A percentile compares a stretch with the other conserved stretches of the same genome.
Evolutionary conservation across 2,797 vertebrate species (phyloP).

Genomic region (Megalops cyprinoides): DNA sequence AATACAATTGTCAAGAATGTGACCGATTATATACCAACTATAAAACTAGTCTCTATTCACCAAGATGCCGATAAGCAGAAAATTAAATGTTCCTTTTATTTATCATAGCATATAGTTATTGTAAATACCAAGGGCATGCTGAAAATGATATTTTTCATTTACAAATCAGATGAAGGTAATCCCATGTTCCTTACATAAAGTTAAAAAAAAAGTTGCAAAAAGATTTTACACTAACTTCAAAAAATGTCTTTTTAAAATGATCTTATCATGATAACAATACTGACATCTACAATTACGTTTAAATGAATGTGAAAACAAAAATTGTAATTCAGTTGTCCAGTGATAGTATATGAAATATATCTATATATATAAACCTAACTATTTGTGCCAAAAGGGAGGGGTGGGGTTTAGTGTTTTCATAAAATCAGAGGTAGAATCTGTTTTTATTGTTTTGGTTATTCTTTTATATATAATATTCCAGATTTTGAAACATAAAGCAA

Average conservation of each 20-base stretch:
- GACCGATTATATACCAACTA: constrained; percentile 7
- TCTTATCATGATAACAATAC: constrained; percentile 52
- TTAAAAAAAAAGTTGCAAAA: constrained; percentile 47
- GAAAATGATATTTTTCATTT: constrained; percentile 63
- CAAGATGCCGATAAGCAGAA: constrained; percentile 25
- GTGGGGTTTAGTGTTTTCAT: constrained; percentile 65
- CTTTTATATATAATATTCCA: constrained; percentile 59
- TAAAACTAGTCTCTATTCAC: constrained; percentile 28
- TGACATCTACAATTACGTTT: constrained; percentile 65
- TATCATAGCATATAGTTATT: constrained; percentile 52
- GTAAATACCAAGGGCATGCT: constrained; percentile 78
- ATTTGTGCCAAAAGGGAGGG: constrained; percentile 75
- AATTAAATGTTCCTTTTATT: constrained; percentile 6
- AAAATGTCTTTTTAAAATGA: constrained; percentile 55
- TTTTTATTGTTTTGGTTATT: constrained; percentile 76
- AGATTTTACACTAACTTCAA: constrained; percentile 35
- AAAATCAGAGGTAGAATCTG: constrained; percentile 61
- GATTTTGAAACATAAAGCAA: constrained; percentile 75
- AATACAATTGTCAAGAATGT: constrained; percentile 27
- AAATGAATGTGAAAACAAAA: constrained; percentile 64
- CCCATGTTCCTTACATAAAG: constrained; percentile 68
- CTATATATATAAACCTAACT: constrained; percentile 61
- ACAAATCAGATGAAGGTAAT: constrained; percentile 50
- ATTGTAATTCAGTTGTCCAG: constrained; percentile 72
- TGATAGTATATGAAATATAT: constrained; percentile 64